Evolutionary conservation across 1,140 invertebrate genomes (phyloP).

Genomic region (Drosophila azteca): DNA sequence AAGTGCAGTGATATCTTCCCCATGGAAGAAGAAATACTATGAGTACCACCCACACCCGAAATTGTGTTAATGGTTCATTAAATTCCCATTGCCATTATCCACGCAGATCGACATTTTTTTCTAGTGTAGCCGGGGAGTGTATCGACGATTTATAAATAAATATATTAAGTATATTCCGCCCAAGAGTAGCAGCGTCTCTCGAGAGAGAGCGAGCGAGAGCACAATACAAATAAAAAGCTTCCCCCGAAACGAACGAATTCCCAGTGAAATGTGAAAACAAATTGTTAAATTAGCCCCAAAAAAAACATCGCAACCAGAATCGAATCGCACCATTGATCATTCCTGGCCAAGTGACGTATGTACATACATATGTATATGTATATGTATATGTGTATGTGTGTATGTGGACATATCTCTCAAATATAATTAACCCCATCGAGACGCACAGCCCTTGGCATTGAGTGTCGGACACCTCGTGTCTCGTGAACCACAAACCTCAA

Average conservation of each 20-base stretch:
- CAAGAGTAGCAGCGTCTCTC: not conserved
- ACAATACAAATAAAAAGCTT: slow-evolving; percentile 35
- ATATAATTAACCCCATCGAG: slow-evolving; percentile 44
- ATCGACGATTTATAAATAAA: slow-evolving; percentile 77
- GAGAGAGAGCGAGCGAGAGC: slow-evolving; percentile 33
- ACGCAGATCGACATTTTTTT: not conserved
- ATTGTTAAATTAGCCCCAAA: slow-evolving; percentile 58
- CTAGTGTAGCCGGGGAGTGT: slow-evolving; percentile 7
- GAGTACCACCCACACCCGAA: too few species aligned
- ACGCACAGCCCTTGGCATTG: slow-evolving; percentile 48
- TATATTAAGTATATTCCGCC: slow-evolving; percentile 63
- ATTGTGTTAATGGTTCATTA: too few species aligned
- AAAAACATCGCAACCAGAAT: slow-evolving; percentile 22
- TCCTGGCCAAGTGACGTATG: slow-evolving; percentile 2
- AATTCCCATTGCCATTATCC: too few species aligned
- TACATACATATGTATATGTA: slow-evolving; percentile 30
- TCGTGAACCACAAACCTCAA: not conserved
- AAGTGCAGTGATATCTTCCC: slow-evolving; percentile 37
- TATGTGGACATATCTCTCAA: slow-evolving; percentile 1
- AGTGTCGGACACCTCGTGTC: slow-evolving; percentile 53
- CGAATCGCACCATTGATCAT: slow-evolving; percentile 21
- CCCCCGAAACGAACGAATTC: slow-evolving; percentile 13
- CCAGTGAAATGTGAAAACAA: slow-evolving; percentile 56
- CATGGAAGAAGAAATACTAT: slow-evolving; percentile 3
- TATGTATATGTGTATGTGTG: not conserved